Base-by-base conservation (phyloP, 1,140 invertebrate species). In the Colletes gigas region DNA sequence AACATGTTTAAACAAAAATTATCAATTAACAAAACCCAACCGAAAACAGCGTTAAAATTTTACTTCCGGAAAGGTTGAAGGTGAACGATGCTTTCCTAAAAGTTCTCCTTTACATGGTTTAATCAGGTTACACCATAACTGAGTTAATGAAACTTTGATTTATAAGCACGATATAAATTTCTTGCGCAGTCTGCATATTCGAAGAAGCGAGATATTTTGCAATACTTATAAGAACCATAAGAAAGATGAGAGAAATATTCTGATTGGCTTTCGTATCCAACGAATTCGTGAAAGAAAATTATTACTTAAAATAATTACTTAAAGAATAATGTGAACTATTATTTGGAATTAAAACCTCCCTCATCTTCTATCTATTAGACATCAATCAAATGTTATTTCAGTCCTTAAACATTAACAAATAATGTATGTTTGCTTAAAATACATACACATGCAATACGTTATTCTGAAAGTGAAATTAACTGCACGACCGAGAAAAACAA, bases 261-360 rank as follows among this genome's bases (percentile, higher is more conserved):
- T 47, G 62, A 54, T 66, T 65, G 50, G 17, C 50, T 75, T 65
- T 75, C 50, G 39, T 9, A 30, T 62, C 41, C 57, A 50, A 50
- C 57, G 12, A 72, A 44, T 47, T 60, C 41, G 70, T 30, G 75
- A 69, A 62, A n/a, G n/a, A n/a, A n/a, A n/a, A n/a, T n/a, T n/a
- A 52, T 77, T 62, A n/a, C n/a, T 62, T 0, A 6, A 15, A 19
- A 39, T 69, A 52, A 68, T 59, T 54, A 59, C 39, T 68, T 55
- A 39, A 39, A 12, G 52, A 14, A 66, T 55, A 76, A 76, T 67
- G 66, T 75, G 30, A 30, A 30, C 30, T 30, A 30, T 30, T 30
- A 30, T 30, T 30, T 30, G 30, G 30, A 30, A 30, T 30, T 30
- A 30, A 30, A 30, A 30, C 30, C 30, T 30, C 2, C 30, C 30